Conservation (phyloP, 2,113 vertebrate genomes). For the Phalacrocorax pelagicus region DNA sequence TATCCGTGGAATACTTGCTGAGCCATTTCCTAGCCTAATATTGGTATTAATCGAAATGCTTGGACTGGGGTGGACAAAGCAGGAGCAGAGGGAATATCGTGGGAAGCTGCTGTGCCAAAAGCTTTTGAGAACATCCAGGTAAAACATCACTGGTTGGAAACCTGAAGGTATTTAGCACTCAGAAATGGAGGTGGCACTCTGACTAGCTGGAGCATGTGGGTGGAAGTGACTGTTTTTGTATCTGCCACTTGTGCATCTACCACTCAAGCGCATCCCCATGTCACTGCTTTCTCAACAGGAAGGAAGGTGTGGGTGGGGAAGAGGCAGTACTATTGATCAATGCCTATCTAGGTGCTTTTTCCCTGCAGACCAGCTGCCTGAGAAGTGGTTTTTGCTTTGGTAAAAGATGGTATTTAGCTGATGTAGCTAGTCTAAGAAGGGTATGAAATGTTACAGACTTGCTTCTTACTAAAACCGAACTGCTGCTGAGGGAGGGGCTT, state of each 20-base stretch:
- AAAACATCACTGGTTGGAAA: not conserved
- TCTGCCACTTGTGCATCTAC: not conserved
- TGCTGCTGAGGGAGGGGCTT: not conserved
- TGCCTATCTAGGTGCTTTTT: not conserved
- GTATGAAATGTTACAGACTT: not conserved
- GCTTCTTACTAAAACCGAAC: not conserved
- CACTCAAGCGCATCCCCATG: not conserved
- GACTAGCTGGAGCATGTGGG: not conserved
- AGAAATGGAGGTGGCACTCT: not conserved
- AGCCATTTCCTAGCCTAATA: not conserved
- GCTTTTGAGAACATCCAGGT: not conserved
- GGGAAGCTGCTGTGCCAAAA: not conserved
- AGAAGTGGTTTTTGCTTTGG: not conserved
- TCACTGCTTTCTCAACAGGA: not conserved
- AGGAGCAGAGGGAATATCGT: not conserved
- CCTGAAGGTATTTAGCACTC: not conserved
- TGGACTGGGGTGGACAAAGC: not conserved
- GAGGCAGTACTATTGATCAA: not conserved
- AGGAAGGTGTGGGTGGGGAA: conserved; percentile 15
- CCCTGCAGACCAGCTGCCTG: not conserved
- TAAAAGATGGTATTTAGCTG: not conserved
- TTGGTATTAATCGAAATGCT: not conserved
- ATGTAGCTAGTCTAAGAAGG: not conserved
- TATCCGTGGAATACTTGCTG: not conserved
- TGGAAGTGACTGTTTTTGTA: not conserved